phyloP scores from a whole-genome alignment of 2,113 vertebrate species.

The Mirounga angustirostris region DNA sequence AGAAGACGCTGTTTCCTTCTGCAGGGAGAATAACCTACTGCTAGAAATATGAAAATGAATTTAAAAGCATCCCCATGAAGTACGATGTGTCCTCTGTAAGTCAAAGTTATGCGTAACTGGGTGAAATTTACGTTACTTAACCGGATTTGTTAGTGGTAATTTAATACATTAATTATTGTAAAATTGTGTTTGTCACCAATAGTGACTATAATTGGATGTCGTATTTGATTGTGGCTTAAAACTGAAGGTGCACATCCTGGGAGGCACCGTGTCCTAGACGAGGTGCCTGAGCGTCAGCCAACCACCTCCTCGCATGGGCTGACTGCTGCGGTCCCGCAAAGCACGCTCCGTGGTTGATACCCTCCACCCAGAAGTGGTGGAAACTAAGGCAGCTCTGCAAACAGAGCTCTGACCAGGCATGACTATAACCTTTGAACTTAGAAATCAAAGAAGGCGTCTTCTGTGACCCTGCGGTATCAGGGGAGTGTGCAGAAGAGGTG shows the following conservation, averaged over 20 bases:
- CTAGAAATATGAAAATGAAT: background rate
- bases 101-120: background rate
- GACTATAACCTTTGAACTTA: background rate
- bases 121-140: background rate
- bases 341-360: too few relatives aligned
- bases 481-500: too few relatives aligned
- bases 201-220: slow-evolving; percentile 30
- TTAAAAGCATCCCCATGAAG: background rate
- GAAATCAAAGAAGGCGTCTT: too few relatives aligned
- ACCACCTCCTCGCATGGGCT: rapidly evolving
- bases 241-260: background rate
- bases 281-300: background rate
- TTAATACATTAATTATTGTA: slow-evolving; percentile 32
- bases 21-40: background rate
- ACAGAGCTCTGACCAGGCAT: background rate
- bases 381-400: background rate
- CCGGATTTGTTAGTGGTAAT: slow-evolving; percentile 17
- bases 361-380: background rate
- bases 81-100: background rate
- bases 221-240: background rate
- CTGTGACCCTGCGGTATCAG: too few relatives aligned
- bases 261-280: background rate
- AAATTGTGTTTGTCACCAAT: slow-evolving; percentile 39
- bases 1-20: background rate
- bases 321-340: background rate